Percentiles rank a stretch among this genome's conserved stretches.
Evolutionary conservation across 2,888 invertebrate genomes (phyloP).

Genomic region (Erannis defoliaria): DNA sequence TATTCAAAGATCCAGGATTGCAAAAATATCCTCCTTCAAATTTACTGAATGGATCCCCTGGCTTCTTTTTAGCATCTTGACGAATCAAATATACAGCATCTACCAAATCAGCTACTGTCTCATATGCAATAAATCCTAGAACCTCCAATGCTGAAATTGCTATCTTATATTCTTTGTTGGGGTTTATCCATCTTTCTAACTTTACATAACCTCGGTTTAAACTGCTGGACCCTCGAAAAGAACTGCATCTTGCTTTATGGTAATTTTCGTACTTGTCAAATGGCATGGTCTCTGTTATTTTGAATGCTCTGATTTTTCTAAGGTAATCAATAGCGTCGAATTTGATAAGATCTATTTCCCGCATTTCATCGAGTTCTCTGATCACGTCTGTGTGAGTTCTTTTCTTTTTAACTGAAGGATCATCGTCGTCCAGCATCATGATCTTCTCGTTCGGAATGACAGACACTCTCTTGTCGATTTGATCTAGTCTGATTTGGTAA

Average conservation of each 20-base stretch:
- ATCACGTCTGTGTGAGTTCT: constrained; percentile 83
- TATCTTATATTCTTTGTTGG: constrained; percentile 88
- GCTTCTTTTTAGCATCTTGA: constrained; percentile 90
- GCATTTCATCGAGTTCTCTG: constrained; percentile 84
- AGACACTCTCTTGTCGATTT: constrained; percentile 70
- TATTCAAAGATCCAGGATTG: constrained; percentile 86
- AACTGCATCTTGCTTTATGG: constrained; percentile 91
- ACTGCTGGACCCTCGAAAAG: constrained; percentile 86
- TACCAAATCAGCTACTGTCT: constrained; percentile 95
- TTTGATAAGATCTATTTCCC: constrained; percentile 83
- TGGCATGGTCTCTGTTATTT: constrained; percentile 83
- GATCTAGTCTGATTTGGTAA: constrained; percentile 88
- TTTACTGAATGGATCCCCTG: constrained; percentile 90
- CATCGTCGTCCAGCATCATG: constrained; percentile 82
- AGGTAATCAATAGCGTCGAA: constrained; percentile 86
- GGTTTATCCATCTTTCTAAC: constrained; percentile 88
- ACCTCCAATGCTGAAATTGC: constrained; percentile 90
- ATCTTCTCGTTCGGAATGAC: constrained; percentile 58
- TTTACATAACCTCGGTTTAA: constrained; percentile 84
- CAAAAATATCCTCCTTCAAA: constrained; percentile 88
- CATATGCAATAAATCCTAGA: constrained; percentile 94
- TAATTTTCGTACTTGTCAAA: constrained; percentile 91
- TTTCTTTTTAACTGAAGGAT: constrained; percentile 76
- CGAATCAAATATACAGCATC: constrained; percentile 94
- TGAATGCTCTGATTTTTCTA: constrained; percentile 86